Evolutionary conservation across 1,140 invertebrate species (phyloP).

Genomic region (Melipona quadrifasciata): DNA sequence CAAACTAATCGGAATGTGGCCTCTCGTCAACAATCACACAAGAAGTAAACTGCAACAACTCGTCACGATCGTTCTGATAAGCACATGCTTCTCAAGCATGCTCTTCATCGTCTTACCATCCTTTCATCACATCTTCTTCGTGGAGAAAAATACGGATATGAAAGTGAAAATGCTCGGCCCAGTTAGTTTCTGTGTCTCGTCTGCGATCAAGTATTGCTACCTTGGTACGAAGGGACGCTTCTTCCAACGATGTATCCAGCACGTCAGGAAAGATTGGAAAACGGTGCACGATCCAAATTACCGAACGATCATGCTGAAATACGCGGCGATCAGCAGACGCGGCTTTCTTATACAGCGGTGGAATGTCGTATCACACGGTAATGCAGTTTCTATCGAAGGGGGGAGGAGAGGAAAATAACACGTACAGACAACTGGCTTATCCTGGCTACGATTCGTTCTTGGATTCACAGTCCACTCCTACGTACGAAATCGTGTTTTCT

Average conservation of each 20-base stretch:
- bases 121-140: conserved; percentile 19
- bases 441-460: conserved; percentile 64
- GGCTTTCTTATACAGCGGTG: conserved; percentile 57
- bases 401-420: conserved; percentile 31
- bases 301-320: conserved; percentile 50
- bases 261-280: conserved; percentile 63
- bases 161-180: conserved; percentile 57
- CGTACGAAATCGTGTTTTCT: conserved; percentile 65
- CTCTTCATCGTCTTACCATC: conserved; percentile 52
- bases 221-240: not conserved
- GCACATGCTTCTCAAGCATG: conserved; percentile 21
- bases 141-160: not conserved
- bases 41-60: conserved; percentile 7
- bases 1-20: not conserved
- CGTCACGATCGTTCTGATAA: not conserved
- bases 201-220: conserved; percentile 58
- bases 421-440: conserved; percentile 52
- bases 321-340: conserved; percentile 44
- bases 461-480: conserved; percentile 60
- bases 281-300: conserved; percentile 18
- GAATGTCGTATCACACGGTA: conserved; percentile 55
- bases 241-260: conserved; percentile 49
- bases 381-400: conserved; percentile 45
- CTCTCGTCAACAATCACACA: not conserved
- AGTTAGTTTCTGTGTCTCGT: conserved; percentile 52